Percentiles rank a stretch among this genome's conserved stretches.
These are phyloP conservation scores for Abrostola tripartita DNA, from an alignment of 2,888 invertebrate species.

Conservation along the genomic window DNA sequence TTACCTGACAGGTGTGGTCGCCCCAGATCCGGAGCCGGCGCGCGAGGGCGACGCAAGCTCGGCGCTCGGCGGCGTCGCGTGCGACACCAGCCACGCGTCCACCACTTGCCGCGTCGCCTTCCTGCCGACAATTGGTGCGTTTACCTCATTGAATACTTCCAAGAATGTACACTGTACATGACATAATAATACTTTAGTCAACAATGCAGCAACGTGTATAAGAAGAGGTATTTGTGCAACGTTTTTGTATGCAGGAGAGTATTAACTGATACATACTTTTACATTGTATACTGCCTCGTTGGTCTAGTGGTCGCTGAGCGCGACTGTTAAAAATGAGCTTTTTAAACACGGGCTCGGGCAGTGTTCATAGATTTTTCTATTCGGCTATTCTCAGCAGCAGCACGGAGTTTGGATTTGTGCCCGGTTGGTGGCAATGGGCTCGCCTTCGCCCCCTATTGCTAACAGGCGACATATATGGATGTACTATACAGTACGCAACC, in stretches of 20 bases:
- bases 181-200: background rate
- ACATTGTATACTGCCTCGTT: background rate
- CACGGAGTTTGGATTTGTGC: too few species aligned
- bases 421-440: too few species aligned
- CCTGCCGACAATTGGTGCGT: constrained; percentile 83
- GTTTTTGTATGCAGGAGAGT: background rate
- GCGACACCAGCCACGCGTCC: constrained; percentile 97
- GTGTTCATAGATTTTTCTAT: too few species aligned
- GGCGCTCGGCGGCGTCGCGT: constrained; percentile 92
- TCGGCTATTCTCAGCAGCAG: too few species aligned
- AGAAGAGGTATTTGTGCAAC: background rate
- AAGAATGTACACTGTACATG: constrained; percentile 4
- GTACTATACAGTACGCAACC: too few species aligned
- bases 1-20: constrained; percentile 96
- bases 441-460: too few species aligned
- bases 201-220: background rate
- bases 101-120: constrained; percentile 97
- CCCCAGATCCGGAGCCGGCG: constrained; percentile 94
- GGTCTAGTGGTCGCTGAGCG: too few species aligned
- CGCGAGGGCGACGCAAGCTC: constrained; percentile 89
- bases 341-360: too few species aligned
- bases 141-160: constrained; percentile 51
- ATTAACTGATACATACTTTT: background rate
- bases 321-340: too few species aligned
- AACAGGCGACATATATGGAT: too few species aligned